These are phyloP conservation scores for Daboia siamensis DNA, from an alignment of 2,113 vertebrate species.

Conservation along the genomic window DNA sequence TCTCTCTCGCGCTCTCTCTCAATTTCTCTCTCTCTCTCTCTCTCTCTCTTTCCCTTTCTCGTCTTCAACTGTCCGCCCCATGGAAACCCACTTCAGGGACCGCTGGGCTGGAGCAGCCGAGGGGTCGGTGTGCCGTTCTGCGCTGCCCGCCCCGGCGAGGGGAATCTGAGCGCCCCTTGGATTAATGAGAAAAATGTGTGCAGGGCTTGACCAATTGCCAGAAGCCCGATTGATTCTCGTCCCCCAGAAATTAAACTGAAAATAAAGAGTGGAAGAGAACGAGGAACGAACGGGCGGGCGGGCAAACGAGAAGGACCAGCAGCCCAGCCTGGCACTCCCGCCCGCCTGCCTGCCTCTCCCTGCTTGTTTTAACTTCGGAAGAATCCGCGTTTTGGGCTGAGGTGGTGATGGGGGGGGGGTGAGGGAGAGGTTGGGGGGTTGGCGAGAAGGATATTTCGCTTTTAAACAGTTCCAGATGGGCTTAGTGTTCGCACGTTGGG, in stretches of 20 bases:
- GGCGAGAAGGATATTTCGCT: slow-evolving; percentile 70
- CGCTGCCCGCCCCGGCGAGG: slow-evolving; percentile 47
- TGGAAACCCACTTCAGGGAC: slow-evolving; percentile 1
- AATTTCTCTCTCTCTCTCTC: too few relatives aligned
- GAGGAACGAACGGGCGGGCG: background rate
- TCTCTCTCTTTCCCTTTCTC: background rate
- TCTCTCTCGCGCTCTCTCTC: too few relatives aligned
- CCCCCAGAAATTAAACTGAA: slow-evolving; percentile 75
- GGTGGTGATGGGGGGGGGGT: background rate
- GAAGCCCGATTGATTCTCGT: slow-evolving; percentile 70
- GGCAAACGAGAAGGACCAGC: background rate
- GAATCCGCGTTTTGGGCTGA: slow-evolving; percentile 70
- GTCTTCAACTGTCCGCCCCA: background rate
- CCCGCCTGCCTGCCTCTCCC: slow-evolving; percentile 28
- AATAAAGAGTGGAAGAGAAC: slow-evolving; percentile 57
- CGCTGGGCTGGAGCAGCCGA: background rate
- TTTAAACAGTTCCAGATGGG: slow-evolving; percentile 83
- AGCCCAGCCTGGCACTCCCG: slow-evolving; percentile 46
- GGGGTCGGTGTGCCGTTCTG: background rate
- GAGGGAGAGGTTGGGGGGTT: slow-evolving; percentile 39
- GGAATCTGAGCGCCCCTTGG: slow-evolving; percentile 68
- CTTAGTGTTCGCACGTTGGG: slow-evolving; percentile 65
- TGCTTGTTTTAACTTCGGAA: slow-evolving; percentile 75
- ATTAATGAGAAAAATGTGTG: slow-evolving; percentile 84
- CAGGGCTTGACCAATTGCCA: slow-evolving; percentile 75